Evolutionary conservation across 2,888 invertebrate species (phyloP).

Genomic region (Polia nebulosa): DNA sequence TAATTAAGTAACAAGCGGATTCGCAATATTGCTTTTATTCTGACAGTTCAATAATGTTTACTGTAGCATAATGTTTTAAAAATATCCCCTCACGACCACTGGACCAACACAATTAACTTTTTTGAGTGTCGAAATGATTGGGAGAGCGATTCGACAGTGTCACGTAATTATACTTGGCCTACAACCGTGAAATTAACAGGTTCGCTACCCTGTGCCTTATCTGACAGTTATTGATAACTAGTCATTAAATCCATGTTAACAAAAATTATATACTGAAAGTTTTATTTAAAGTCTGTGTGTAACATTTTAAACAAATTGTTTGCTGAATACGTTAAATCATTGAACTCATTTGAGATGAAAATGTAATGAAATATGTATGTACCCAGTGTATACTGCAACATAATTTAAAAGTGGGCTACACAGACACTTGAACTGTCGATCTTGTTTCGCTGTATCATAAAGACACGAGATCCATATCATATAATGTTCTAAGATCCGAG

Average conservation of each 20-base stretch:
- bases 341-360: background rate
- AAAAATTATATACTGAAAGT: background rate
- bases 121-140: slow-evolving; percentile 38
- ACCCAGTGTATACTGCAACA: background rate
- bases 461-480: slow-evolving; percentile 29
- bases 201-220: background rate
- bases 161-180: slow-evolving; percentile 18
- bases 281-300: background rate
- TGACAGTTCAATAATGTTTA: background rate
- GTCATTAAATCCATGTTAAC: background rate
- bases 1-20: slow-evolving; percentile 9
- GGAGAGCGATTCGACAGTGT: slow-evolving; percentile 17
- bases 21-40: slow-evolving; percentile 14
- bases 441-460: slow-evolving; percentile 21
- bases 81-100: slow-evolving; percentile 31
- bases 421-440: slow-evolving; percentile 16
- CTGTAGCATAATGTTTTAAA: slow-evolving; percentile 28
- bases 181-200: slow-evolving; percentile 39
- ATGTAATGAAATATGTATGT: slow-evolving; percentile 17
- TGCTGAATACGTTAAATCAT: slow-evolving; percentile 14
- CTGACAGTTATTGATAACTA: slow-evolving; percentile 15
- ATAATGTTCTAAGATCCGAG: slow-evolving; percentile 45
- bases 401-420: background rate
- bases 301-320: slow-evolving; percentile 3
- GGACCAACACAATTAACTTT: slow-evolving; percentile 45